Percentiles rank a stretch among this genome's conserved stretches.
Conservation (phyloP, 2,888 invertebrate species). For the Nephrotoma guestfalica region DNA sequence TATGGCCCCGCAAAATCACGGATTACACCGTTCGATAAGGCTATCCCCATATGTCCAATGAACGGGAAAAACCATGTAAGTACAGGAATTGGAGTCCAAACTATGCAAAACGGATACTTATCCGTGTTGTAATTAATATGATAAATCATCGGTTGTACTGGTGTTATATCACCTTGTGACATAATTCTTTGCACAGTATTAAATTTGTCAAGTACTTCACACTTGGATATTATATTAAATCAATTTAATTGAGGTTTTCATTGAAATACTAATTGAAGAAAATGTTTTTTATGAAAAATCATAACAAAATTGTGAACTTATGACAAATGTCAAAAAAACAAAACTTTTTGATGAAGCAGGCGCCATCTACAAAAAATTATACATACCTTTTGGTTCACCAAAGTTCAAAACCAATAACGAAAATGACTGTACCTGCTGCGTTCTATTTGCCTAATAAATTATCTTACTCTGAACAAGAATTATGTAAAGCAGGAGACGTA, state of each 20-base stretch:
- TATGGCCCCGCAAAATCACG: slow-evolving; percentile 97
- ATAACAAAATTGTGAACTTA: not conserved
- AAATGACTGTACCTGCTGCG: too few species aligned
- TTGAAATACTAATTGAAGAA: not conserved
- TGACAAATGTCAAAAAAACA: not conserved
- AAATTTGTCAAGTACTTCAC: not conserved
- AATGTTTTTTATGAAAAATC: not conserved
- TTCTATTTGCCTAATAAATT: too few species aligned
- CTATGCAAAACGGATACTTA: slow-evolving; percentile 80
- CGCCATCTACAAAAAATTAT: not conserved
- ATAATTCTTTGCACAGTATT: not conserved
- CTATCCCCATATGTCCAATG: slow-evolving; percentile 77
- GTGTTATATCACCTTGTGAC: not conserved
- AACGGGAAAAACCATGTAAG: slow-evolving; percentile 93
- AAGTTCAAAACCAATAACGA: too few species aligned
- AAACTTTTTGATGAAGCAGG: not conserved
- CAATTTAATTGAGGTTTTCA: not conserved
- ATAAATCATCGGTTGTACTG: not conserved
- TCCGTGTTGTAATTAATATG: slow-evolving; percentile 40
- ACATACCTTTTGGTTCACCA: too few species aligned
- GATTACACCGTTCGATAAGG: slow-evolving; percentile 68
- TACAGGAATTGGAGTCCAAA: slow-evolving; percentile 93
- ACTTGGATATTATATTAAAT: not conserved
- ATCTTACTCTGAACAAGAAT: too few species aligned
- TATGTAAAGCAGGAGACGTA: too few species aligned